Evolutionary conservation across 2,888 invertebrate species (phyloP), one percentile per base, ranked within the genome.

Genomic region (Mesoligia furuncula): DNA sequence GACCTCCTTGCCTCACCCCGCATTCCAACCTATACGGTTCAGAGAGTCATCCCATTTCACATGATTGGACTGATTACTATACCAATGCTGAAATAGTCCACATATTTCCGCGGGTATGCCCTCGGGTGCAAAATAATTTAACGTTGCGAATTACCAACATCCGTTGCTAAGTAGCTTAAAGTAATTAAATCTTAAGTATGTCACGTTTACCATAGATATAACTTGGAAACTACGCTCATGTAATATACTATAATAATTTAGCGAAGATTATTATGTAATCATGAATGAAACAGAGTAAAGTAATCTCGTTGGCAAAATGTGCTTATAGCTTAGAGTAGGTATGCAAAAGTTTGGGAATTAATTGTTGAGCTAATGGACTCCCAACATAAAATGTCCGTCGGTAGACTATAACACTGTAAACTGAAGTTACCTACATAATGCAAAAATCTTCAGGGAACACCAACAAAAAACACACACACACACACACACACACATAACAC

Each of bases 161-260:
- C 48, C 8, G 27, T 62, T 24, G 27, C 5, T 51, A 17, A 17
- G 24, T 62, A 75, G 2, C 11, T 17, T 17, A 48, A 42, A 24
- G 9, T 75, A 51, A 73, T 62, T 75, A 39, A 75, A 75, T 62
- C 73, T 9, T 45, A 45, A 57, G 42, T 59, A 45, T 27, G 27
- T 27, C 11, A 67, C 24, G 51, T 39, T 39, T 39, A 51, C 39
- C 39, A 51, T 73, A 51, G 20, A 6, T 48, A 36, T 27, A 48
- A 39, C 27, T 73, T 42, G 27, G 39, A 27, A 51, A 54, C 4
- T n/a, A 57, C 9, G 42, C 20, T 74, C 9, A 36, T 36, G 13
- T 57, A 8, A n/a, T 54, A 7, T 27, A 27, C 13, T 48, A 67
- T 13, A 13, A 0, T 31, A 24, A 48, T 67, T 27, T 24, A 13